These are phyloP conservation scores for Oryzias javanicus DNA, from an alignment of 2,113 vertebrate genomes.

Conservation along the genomic window DNA sequence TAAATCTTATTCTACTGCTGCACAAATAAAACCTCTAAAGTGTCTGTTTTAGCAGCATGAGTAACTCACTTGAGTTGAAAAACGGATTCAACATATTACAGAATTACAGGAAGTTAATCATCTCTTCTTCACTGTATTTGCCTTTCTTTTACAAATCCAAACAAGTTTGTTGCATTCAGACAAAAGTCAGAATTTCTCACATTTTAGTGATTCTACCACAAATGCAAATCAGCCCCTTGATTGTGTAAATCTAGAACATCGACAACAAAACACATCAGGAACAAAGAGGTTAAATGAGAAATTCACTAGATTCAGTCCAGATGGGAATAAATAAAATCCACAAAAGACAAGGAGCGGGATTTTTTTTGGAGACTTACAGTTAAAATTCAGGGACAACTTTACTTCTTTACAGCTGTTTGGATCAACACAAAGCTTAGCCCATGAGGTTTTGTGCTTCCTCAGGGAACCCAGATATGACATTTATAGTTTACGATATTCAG, in stretches of 20 bases:
- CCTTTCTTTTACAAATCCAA: slow-evolving; percentile 35
- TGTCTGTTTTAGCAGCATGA: slow-evolving; percentile 6
- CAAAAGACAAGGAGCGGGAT: slow-evolving; percentile 1
- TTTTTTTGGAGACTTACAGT: slow-evolving; percentile 19
- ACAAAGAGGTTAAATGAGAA: not conserved
- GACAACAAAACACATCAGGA: not conserved
- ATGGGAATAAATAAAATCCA: slow-evolving; percentile 1
- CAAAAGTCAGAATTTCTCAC: not conserved
- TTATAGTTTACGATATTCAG: not conserved
- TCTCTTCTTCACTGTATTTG: slow-evolving; percentile 31
- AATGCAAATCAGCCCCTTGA: not conserved
- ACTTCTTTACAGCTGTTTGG: slow-evolving; percentile 34
- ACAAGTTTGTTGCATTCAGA: slow-evolving; percentile 7
- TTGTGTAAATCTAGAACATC: not conserved
- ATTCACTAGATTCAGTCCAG: slow-evolving; percentile 4
- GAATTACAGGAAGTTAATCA: slow-evolving; percentile 26
- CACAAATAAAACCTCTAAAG: slow-evolving; percentile 16
- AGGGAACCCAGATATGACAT: slow-evolving; percentile 11
- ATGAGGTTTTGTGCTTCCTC: slow-evolving; percentile 17
- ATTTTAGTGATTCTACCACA: not conserved
- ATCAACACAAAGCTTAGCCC: slow-evolving; percentile 28
- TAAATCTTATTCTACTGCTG: slow-evolving; percentile 5
- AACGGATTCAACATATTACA: slow-evolving; percentile 24
- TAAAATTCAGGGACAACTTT: slow-evolving; percentile 18
- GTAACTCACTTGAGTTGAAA: not conserved